Base-by-base conservation (phyloP, 2,888 invertebrate species). In the Aphidius colemani region DNA sequence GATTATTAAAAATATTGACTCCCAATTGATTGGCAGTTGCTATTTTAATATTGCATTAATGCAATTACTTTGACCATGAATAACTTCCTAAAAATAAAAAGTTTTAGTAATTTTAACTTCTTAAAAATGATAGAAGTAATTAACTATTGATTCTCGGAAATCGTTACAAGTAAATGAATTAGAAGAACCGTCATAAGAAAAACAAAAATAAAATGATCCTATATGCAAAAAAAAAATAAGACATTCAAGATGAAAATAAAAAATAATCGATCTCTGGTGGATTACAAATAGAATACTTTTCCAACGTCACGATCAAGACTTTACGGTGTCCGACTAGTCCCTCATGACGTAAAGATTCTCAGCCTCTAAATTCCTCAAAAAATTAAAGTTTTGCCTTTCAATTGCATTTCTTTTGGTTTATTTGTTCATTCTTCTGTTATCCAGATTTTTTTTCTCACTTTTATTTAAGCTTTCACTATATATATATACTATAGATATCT, bases 241-340 rank as follows among this genome's bases (percentile, higher is more conserved):
- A 48, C 48, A 48, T 40, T 39, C 40, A 53, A 40, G 43, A 41
- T 41, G 53, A 53, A 43, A 41, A 40, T 40, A 53, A 41, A 53
- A 41, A 11, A 43, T 41, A 11, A 18, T n/a, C 48, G 41, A 10
- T 48, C 59, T 51, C n/a, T 53, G 59, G 63, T 63, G 53, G 68
- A 70, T 69, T 69, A 68, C 67, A 70, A n/a, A 70, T 70, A 68
- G 66, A 53, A 68, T 68, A 70, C 66, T 70, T 70, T 68, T 67
- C 61, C 58, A 46, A 59, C n/a, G 53, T 39, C 13, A 55, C 48
- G 9, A 56, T 50, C 13, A 70, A 67, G 66, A 68, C 68, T 66
- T 67, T 67, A 65, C 67, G 65, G 65, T 68, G 67, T 65, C 63
- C 66, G 65, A 66, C 61, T 65, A 62, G 58, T 64, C 53, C 53